phyloP scores from a whole-genome alignment of 2,888 invertebrate genomes.

The Microctonus aethiopoides region DNA sequence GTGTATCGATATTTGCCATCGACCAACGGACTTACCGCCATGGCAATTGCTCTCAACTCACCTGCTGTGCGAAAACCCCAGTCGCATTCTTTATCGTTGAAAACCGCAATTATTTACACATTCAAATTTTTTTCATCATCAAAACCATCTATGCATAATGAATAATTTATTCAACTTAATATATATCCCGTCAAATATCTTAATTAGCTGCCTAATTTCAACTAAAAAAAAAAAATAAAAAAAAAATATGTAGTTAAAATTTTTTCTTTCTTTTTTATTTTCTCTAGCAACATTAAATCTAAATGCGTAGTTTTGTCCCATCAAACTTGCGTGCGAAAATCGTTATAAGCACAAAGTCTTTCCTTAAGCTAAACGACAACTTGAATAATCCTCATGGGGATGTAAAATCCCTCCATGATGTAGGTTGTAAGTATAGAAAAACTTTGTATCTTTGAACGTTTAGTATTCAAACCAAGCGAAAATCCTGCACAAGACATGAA shows the following conservation, averaged over 20 bases:
- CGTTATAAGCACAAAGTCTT: slow-evolving; percentile 1
- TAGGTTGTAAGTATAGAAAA: slow-evolving; percentile 12
- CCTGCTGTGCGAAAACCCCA: neutral
- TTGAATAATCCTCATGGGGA: slow-evolving; percentile 18
- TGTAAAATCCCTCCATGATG: neutral
- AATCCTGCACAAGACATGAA: slow-evolving; percentile 36
- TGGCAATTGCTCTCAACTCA: slow-evolving; percentile 26
- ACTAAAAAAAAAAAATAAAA: no score
- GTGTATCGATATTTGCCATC: slow-evolving; percentile 43
- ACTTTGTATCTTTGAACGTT: slow-evolving; percentile 39
- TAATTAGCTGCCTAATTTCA: no score
- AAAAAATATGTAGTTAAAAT: neutral
- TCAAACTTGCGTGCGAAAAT: neutral
- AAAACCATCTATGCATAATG: neutral
- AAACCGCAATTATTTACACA: neutral
- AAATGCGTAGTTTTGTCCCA: neutral
- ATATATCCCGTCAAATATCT: neutral
- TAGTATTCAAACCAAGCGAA: slow-evolving; percentile 45
- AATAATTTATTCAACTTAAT: neutral
- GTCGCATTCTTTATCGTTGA: neutral
- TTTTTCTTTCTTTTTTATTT: no score
- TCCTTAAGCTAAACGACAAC: slow-evolving; percentile 3
- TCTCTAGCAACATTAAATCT: neutral
- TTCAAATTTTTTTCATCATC: neutral
- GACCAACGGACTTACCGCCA: slow-evolving; percentile 40